phyloP scores from a whole-genome alignment of 2,888 invertebrate genomes.

The Antheraea assamensis region DNA sequence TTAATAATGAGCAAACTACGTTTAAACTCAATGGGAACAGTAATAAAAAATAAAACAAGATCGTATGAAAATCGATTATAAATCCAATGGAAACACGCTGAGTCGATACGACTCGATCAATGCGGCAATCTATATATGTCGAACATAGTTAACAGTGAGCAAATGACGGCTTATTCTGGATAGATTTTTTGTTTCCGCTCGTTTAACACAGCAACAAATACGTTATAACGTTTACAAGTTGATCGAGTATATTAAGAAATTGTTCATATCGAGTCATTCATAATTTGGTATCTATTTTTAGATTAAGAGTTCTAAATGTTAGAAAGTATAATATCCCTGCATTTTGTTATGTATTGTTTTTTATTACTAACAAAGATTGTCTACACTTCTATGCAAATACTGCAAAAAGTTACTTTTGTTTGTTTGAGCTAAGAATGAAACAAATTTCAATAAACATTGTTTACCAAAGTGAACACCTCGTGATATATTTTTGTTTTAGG shows the following conservation, averaged over 20 bases:
- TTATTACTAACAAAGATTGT: neutral
- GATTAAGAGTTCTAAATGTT: neutral
- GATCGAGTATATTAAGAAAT: constrained; percentile 13
- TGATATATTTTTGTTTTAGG: neutral
- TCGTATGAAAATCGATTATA: neutral
- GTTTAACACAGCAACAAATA: constrained; percentile 39
- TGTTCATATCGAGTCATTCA: constrained; percentile 8
- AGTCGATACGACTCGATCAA: constrained; percentile 41
- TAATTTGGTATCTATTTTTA: neutral
- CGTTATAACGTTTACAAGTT: constrained; percentile 12
- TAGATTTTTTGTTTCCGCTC: constrained; percentile 47
- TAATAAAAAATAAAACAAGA: constrained; percentile 1
- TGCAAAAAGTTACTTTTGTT: too few species aligned
- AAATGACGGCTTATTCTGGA: constrained; percentile 54
- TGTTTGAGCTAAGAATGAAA: neutral
- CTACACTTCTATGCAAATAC: neutral
- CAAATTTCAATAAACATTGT: neutral
- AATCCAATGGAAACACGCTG: constrained; percentile 39
- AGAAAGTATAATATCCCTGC: neutral
- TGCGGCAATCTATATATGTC: constrained; percentile 53
- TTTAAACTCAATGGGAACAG: neutral
- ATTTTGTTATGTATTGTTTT: neutral
- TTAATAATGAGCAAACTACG: neutral
- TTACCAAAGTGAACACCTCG: neutral
- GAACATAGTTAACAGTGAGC: constrained; percentile 56